Conservation (phyloP, 1,140 invertebrate genomes). For the Drosophila persimilis region DNA sequence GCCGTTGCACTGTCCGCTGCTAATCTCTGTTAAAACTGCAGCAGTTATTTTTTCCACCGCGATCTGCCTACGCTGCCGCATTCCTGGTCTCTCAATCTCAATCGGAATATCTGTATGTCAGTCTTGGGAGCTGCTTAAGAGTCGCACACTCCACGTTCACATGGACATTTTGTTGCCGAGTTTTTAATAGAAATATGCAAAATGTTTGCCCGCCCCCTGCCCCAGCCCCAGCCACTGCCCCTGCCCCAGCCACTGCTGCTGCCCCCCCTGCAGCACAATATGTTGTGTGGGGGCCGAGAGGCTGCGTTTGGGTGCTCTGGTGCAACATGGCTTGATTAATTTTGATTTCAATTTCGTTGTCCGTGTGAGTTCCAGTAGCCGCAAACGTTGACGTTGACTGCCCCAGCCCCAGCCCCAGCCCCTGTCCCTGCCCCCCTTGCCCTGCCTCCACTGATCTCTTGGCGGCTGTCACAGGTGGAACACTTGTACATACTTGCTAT, state of each 20-base stretch:
- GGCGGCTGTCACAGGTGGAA: slow-evolving; percentile 54
- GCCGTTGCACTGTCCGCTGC: slow-evolving; percentile 37
- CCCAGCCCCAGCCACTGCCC: slow-evolving; percentile 17
- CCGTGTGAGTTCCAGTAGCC: slow-evolving; percentile 56
- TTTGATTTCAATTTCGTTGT: slow-evolving; percentile 73
- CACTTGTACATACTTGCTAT: slow-evolving; percentile 30
- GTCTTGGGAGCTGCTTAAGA: slow-evolving; percentile 37
- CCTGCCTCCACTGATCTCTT: no score
- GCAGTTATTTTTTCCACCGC: slow-evolving; percentile 27
- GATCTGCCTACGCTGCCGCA: slow-evolving; percentile 70
- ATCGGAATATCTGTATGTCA: slow-evolving; percentile 41
- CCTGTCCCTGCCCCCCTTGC: not conserved
- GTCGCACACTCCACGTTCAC: slow-evolving; percentile 3
- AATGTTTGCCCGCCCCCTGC: slow-evolving; percentile 40
- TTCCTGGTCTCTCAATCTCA: slow-evolving; percentile 46
- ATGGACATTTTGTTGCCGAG: not conserved
- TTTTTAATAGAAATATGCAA: slow-evolving; percentile 66
- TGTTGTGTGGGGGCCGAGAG: no score
- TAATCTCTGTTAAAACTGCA: slow-evolving; percentile 56
- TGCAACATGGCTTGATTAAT: slow-evolving; percentile 69
- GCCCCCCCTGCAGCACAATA: no score
- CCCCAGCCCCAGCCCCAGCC: slow-evolving; percentile 1
- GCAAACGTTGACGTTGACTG: slow-evolving; percentile 42
- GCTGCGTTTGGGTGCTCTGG: not conserved
- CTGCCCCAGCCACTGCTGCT: not conserved